Evolutionary conservation across 2,797 vertebrate genomes (phyloP).

Genomic region (Tapirus indicus): DNA sequence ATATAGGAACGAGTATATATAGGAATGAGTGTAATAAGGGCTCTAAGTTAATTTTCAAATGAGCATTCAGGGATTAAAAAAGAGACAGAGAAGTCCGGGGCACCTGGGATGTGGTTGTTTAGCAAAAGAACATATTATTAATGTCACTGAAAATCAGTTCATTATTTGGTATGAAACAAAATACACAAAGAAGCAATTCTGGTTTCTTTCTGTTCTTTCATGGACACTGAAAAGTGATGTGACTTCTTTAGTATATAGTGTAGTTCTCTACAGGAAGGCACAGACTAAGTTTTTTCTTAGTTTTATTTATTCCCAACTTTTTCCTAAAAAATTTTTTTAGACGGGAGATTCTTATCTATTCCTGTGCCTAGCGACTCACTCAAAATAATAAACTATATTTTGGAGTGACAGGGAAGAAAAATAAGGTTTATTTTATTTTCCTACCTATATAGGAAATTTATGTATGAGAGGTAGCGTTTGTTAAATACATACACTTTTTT

Average conservation of each 20-base stretch:
- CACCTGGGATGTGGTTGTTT: not conserved
- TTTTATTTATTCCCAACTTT: slow-evolving; percentile 37
- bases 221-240: slow-evolving; percentile 27
- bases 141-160: slow-evolving; percentile 43
- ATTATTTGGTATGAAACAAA: slow-evolving; percentile 36
- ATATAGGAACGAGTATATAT: slow-evolving; percentile 37
- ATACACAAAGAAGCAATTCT: not conserved
- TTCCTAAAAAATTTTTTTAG: not conserved
- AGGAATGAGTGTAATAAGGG: slow-evolving; percentile 13
- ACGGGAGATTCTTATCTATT: not conserved
- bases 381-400: not conserved
- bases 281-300: not conserved
- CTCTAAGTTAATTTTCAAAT: slow-evolving; percentile 53
- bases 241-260: not conserved
- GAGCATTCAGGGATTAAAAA: not conserved
- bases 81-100: not conserved
- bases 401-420: not conserved
- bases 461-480: not conserved
- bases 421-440: slow-evolving; percentile 30
- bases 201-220: slow-evolving; percentile 7
- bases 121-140: not conserved
- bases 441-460: not conserved
- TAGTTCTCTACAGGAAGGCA: not conserved
- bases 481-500: not conserved
- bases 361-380: not conserved